phyloP scores from a whole-genome alignment of 2,797 vertebrate species.

The Poecilia gillii region DNA sequence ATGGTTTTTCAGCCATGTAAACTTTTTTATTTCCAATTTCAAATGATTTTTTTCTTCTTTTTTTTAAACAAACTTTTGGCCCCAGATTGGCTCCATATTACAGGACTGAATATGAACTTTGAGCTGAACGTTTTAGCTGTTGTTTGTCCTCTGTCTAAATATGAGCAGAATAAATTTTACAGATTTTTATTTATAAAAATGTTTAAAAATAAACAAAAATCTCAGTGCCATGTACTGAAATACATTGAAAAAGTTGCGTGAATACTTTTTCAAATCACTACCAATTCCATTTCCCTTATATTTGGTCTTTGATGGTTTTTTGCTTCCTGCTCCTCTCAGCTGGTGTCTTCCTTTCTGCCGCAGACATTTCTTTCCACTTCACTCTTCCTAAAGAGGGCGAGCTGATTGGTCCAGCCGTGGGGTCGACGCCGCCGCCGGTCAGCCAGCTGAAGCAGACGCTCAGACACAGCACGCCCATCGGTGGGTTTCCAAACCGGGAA shows the following conservation, averaged over 20 bases:
- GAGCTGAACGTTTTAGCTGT: no score
- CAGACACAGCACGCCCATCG: conserved; percentile 97
- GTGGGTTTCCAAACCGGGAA: conserved; percentile 70
- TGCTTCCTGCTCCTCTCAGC: not conserved
- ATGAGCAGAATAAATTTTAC: not conserved
- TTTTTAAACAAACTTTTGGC: no score
- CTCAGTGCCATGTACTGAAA: not conserved
- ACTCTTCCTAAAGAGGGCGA: conserved; percentile 91
- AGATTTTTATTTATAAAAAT: not conserved
- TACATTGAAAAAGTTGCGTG: not conserved
- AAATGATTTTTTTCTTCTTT: no score
- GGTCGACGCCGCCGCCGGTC: conserved; percentile 86
- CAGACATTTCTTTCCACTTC: conserved; percentile 91
- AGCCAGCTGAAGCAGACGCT: conserved; percentile 90
- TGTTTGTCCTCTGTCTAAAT: no score
- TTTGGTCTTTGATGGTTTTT: not conserved
- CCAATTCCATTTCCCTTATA: not conserved
- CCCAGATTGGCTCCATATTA: no score
- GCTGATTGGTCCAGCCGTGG: conserved; percentile 83
- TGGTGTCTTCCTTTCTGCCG: not conserved
- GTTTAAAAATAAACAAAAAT: no score
- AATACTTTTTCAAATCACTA: not conserved
- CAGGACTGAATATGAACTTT: no score
- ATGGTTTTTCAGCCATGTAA: no score
- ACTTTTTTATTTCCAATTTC: no score